Evolutionary conservation across 1,140 invertebrate genomes (phyloP).

Genomic region (Rhopalosiphum maidis): DNA sequence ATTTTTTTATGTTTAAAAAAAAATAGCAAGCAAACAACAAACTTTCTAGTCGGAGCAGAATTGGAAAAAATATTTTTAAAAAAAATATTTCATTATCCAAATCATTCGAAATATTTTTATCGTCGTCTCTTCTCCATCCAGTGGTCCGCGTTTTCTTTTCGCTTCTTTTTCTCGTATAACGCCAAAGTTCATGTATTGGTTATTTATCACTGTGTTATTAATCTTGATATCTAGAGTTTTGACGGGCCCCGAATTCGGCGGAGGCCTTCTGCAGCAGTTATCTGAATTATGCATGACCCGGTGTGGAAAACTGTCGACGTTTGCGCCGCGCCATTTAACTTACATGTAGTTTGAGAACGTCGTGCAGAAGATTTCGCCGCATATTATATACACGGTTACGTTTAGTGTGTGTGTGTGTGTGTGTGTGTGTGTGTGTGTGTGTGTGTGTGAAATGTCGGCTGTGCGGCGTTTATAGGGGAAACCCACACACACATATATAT

Average conservation of each 20-base stretch:
- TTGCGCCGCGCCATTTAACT: constrained; percentile 56
- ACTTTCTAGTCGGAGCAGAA: background rate
- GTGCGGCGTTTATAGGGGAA: background rate
- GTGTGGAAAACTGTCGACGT: constrained; percentile 54
- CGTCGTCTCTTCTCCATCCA: background rate
- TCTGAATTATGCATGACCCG: constrained; percentile 56
- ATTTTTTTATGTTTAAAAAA: background rate
- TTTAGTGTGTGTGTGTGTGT: background rate
- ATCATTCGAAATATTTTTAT: background rate
- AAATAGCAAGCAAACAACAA: too few relatives aligned
- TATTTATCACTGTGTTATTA: constrained; percentile 52
- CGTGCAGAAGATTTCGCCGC: background rate
- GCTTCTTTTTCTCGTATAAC: background rate
- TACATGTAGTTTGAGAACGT: background rate
- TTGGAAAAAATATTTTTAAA: background rate
- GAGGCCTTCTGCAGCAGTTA: constrained; percentile 30
- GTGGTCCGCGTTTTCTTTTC: background rate
- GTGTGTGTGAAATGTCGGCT: background rate
- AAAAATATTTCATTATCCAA: background rate
- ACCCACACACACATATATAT: background rate
- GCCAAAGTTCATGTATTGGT: constrained; percentile 34
- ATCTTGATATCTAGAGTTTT: constrained; percentile 48
- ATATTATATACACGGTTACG: constrained; percentile 17
- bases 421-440: too few relatives aligned
- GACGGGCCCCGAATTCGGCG: constrained; percentile 23